Evolutionary conservation across 2,113 vertebrate genomes (phyloP), one percentile per base, ranked within the genome.

Genomic region (Myotis davidii): DNA sequence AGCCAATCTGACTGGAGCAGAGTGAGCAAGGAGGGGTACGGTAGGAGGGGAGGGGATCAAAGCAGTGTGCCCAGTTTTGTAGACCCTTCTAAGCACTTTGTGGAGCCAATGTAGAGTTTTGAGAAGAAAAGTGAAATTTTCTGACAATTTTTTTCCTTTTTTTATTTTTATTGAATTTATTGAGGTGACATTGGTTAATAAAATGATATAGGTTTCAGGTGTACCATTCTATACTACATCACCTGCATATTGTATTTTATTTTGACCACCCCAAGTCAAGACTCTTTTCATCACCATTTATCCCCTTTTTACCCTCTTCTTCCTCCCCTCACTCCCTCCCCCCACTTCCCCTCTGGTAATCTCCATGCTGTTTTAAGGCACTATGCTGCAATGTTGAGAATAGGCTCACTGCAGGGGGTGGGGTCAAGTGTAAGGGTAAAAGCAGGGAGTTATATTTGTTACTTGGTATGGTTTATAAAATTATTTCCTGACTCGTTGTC

Each of bases 401-500:
- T 32, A 61, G 20, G 21, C 29, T 90, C 21, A 50, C 17, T 45
- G 42, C 11, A 79, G n/a, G 42, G 32, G 9, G 17, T 90, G 3
- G 23, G 1, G 1, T 78, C 2, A 16, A 50, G 1, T 6, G 23
- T 25, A 69, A 83, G 27, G 16, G 0, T 21, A 42, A 83, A 92
- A 74, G 2, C 9, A 14, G 12, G 12, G 16, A 39, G 50, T 45
- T 83, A 64, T 45, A 70, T 83, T 88, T 83, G 87, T 69, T 86
- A 64, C 20, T 74, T 61, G 81, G 2, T 10, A 45, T 77, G 21
- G 61, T 88, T 96, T 94, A 83, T 76, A 72, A 84, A 65, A 65
- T 84, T 76, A 34, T 45, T 96, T 96, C 65, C 79, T 54, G 42
- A 78, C 5, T 37, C 0, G 5, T 93, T 94, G 48, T 94, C 59